Conservation (phyloP, 2,113 vertebrate species). For the Chloroceryle aenea region DNA sequence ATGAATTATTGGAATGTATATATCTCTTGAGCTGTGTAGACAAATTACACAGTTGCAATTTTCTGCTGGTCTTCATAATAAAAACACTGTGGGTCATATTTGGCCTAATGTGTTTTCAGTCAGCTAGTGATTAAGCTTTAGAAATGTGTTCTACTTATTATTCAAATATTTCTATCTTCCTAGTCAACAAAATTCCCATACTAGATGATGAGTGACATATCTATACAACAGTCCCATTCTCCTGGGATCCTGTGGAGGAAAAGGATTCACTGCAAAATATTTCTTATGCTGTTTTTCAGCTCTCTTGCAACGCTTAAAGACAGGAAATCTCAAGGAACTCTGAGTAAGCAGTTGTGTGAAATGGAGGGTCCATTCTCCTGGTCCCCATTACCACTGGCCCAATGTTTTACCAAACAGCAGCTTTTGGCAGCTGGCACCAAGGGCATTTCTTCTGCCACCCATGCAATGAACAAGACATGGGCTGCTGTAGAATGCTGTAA, state of each 20-base stretch:
- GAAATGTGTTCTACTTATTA: background rate
- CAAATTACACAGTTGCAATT: constrained; percentile 17
- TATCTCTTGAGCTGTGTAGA: background rate
- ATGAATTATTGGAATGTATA: background rate
- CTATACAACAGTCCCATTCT: background rate
- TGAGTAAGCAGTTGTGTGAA: background rate
- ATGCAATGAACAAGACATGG: background rate
- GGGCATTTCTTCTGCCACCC: background rate
- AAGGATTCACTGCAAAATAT: background rate
- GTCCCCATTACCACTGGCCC: background rate
- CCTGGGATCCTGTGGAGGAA: background rate
- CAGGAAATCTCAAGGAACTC: background rate
- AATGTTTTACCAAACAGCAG: background rate
- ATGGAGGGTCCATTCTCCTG: background rate
- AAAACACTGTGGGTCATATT: constrained; percentile 15
- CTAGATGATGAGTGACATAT: background rate
- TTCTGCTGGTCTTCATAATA: constrained; percentile 33
- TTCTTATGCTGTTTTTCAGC: background rate
- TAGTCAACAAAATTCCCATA: constrained; percentile 14
- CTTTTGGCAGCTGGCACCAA: background rate
- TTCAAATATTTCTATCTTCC: background rate
- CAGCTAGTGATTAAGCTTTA: background rate
- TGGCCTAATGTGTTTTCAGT: background rate
- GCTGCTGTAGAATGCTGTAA: background rate
- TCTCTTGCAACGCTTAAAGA: background rate